Base-by-base conservation (phyloP, 1,140 invertebrate genomes). In the Danaus plexippus region DNA sequence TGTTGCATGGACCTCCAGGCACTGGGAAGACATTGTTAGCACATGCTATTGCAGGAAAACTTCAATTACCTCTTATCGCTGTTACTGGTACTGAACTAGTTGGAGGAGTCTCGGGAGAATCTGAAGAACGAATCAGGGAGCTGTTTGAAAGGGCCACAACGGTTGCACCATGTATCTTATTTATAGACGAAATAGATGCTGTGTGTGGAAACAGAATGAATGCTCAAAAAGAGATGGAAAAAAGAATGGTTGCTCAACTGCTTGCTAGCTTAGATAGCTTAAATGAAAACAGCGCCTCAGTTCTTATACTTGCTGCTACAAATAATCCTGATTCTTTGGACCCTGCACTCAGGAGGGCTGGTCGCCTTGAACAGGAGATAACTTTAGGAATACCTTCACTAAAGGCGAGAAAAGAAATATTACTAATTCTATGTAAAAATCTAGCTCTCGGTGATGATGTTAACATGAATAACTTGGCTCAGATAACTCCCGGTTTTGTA, bases 101-200 rank as follows among this genome's bases (percentile, higher is more conserved):
- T 22, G 94, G 93, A n/a, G 97, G 97, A 11, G 91, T 98, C 63
- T 98, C 97, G 2, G 97, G 97, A 0, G 97, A 99, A 79, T 98
- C 95, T 10, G 98, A 99, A 88, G 93, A 95, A 69, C 91, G 95
- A 65, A 95, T 99, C 53, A 89, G 97, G 57, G 93, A 97, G 59
- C 75, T 98, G 5, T 99, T 99, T 89, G 92, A 96, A 42, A 91
- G 93, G 77, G 97, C 96, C 12, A 77, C 91, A 6, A 75, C 89
- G 41, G 74, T 80, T 47, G 91, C 94, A 41, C 95, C 96, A 0
- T 95, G 95, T 82, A 90, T 98, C 18, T 80, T 98, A n/a, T 97
- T 98, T 67, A 92, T 98, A 54, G 97, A 98, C 85, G 96, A 98
- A 88, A 94, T 98, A 54, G 97, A 98, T 89, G 92, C 94, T 18